These are phyloP conservation scores for Lasiurus borealis DNA, from an alignment of 2,113 vertebrate genomes.

Conservation along the genomic window DNA sequence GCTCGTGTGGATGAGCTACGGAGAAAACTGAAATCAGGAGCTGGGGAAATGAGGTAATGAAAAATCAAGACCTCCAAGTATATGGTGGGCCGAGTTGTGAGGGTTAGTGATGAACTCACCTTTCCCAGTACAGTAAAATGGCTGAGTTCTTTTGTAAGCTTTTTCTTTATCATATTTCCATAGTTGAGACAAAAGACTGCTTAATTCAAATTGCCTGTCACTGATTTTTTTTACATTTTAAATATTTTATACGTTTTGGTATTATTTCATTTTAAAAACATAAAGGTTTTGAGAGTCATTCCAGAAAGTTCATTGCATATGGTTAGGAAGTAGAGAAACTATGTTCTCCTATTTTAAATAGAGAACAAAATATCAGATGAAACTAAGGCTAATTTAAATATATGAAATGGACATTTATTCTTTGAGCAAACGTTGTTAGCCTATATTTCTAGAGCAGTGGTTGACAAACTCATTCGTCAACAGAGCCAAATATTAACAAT, in stretches of 20 bases:
- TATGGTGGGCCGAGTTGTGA: background rate
- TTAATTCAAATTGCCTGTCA: conserved; percentile 9
- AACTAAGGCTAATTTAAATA: conserved; percentile 5
- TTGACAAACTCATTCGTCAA: too few species aligned
- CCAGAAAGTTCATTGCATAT: background rate
- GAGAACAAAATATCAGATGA: conserved; percentile 32
- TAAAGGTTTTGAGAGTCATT: conserved; percentile 42
- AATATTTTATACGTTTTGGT: conserved; percentile 16
- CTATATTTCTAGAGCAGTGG: background rate
- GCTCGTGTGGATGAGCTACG: conserved; percentile 86
- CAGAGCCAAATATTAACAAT: too few species aligned
- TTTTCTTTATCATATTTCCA: background rate
- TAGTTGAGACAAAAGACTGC: background rate
- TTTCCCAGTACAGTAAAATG: background rate
- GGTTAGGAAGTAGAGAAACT: background rate
- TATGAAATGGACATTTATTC: background rate
- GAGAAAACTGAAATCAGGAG: conserved; percentile 85
- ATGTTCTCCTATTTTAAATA: background rate
- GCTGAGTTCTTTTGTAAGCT: background rate
- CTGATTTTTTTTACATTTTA: conserved; percentile 6
- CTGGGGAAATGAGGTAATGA: conserved; percentile 86
- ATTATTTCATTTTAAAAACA: conserved; percentile 30
- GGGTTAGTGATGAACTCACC: background rate
- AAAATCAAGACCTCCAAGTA: background rate
- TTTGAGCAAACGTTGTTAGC: background rate